A percentile compares a stretch with the other conserved stretches of the same genome.
These are phyloP conservation scores for Ailurus styani DNA, from an alignment of 2,113 vertebrate species.

Conservation along the genomic window DNA sequence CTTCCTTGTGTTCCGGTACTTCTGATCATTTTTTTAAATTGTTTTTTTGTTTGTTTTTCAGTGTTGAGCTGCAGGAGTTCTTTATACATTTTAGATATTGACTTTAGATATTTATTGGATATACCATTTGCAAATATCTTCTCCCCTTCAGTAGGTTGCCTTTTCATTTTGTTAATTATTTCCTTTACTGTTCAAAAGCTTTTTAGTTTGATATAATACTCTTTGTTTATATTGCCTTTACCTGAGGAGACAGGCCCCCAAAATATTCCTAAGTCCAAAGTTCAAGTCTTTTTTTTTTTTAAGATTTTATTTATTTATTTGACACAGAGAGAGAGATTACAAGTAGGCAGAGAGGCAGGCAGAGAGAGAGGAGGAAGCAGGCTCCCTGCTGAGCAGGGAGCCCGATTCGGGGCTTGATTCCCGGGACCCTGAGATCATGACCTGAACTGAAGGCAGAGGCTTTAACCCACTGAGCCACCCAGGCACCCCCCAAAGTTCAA, in stretches of 20 bases:
- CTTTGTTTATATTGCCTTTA: not conserved
- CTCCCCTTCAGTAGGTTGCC: not conserved
- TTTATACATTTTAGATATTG: not conserved
- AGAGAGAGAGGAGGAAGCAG: too few species aligned
- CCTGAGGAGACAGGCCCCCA: not conserved
- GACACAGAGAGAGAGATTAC: too few species aligned
- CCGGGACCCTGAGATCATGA: too few species aligned
- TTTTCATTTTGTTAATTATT: not conserved
- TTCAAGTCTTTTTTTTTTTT: not conserved
- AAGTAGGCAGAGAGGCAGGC: too few species aligned
- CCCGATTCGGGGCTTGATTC: too few species aligned
- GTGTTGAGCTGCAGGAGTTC: not conserved
- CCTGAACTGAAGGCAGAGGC: too few species aligned
- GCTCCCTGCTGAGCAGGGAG: too few species aligned
- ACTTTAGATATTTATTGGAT: not conserved
- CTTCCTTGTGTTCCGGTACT: not conserved
- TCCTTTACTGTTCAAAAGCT: not conserved
- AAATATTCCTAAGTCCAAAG: not conserved
- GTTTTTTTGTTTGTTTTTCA: not conserved
- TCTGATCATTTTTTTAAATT: not conserved
- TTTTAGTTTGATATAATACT: not conserved
- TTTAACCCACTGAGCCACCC: too few species aligned
- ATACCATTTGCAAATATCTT: not conserved
- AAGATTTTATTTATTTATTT: too few species aligned
- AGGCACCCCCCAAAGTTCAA: not conserved